These are phyloP conservation scores for Pituophis catenifer DNA, from an alignment of 2,113 vertebrate species.

Conservation along the genomic window DNA sequence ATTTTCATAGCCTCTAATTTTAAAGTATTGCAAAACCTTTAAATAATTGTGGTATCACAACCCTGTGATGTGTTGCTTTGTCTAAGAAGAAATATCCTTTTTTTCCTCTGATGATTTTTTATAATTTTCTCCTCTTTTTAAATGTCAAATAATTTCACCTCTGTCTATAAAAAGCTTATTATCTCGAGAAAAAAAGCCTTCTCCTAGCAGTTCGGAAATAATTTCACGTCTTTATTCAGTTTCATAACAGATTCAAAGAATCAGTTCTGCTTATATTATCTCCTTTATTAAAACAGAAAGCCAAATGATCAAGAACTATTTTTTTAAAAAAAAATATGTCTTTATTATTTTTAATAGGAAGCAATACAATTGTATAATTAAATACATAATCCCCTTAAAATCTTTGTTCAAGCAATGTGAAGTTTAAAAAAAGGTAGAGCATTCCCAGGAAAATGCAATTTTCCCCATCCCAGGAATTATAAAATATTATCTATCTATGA, in stretches of 20 bases:
- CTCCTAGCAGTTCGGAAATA: constrained; percentile 31
- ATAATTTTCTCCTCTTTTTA: constrained; percentile 21
- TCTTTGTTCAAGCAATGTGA: neutral
- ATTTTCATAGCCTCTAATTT: neutral
- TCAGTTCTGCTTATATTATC: constrained; percentile 45
- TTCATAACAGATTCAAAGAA: constrained; percentile 42
- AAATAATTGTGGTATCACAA: constrained; percentile 33
- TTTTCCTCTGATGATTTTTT: constrained; percentile 10
- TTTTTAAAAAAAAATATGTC: neutral
- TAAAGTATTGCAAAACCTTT: neutral
- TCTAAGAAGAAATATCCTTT: neutral
- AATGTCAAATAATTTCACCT: constrained; percentile 45
- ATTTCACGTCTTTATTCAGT: constrained; percentile 16
- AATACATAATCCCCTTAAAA: neutral
- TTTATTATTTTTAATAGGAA: constrained; percentile 12
- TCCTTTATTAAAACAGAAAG: constrained; percentile 45
- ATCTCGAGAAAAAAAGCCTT: constrained; percentile 34
- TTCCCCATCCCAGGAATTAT: no score
- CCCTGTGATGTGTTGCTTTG: constrained; percentile 28
- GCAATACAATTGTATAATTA: constrained; percentile 17
- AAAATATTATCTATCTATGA: neutral
- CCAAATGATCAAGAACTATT: constrained; percentile 42
- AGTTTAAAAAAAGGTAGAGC: neutral
- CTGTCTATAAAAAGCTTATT: constrained; percentile 42
- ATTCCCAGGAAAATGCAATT: neutral